phyloP scores from a whole-genome alignment of 1,140 invertebrate genomes.

The Leucophenga varia region DNA sequence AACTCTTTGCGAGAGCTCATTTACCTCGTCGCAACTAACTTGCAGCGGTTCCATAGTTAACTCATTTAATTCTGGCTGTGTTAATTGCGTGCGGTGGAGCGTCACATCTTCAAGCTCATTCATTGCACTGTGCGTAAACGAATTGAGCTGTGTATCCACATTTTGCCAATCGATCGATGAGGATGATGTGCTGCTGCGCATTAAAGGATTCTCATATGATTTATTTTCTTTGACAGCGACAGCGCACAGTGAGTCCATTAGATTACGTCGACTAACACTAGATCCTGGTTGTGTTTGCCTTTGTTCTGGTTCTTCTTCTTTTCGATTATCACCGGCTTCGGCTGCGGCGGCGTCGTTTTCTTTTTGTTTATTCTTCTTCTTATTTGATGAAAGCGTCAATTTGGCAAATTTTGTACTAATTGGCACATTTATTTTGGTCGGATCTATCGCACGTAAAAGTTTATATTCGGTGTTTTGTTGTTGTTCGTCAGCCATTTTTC shows the following conservation, averaged over 20 bases:
- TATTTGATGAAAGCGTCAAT: conserved; percentile 43
- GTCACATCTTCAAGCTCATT: not conserved
- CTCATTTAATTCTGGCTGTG: no score
- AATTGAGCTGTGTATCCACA: not conserved
- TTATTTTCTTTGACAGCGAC: not conserved
- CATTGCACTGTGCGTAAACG: not conserved
- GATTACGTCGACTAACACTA: conserved; percentile 23
- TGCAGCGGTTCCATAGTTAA: conserved; percentile 45
- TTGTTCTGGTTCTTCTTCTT: not conserved
- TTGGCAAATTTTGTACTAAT: conserved; percentile 46
- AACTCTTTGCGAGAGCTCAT: conserved; percentile 22
- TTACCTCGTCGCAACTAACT: conserved; percentile 28
- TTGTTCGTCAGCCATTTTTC: no score
- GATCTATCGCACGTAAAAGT: conserved; percentile 41
- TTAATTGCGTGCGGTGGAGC: not conserved
- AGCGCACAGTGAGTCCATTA: conserved; percentile 9
- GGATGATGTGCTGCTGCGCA: conserved; percentile 16
- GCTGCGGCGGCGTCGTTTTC: conserved; percentile 2
- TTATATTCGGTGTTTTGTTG: no score
- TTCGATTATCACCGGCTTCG: not conserved
- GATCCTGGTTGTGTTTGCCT: not conserved
- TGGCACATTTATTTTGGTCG: conserved; percentile 38
- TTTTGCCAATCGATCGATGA: conserved; percentile 2
- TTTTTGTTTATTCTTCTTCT: conserved; percentile 24
- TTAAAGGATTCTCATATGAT: conserved; percentile 15